Evolutionary conservation across 2,797 vertebrate genomes (phyloP).

Genomic region (Sebastes itinus): DNA sequence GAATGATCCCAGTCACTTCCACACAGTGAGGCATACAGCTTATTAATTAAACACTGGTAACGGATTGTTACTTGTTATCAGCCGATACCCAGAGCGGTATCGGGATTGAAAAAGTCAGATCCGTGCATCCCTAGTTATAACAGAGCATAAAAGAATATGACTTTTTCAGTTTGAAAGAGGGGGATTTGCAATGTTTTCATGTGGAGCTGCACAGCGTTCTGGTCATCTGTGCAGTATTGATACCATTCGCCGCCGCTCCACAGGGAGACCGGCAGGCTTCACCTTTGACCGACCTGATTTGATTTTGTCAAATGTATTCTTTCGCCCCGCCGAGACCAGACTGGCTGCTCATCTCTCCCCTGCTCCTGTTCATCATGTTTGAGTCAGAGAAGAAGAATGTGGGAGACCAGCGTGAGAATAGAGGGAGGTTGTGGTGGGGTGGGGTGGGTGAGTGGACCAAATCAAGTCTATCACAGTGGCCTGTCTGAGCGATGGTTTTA

Average conservation of each 20-base stretch:
- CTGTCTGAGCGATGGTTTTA: conserved; percentile 63
- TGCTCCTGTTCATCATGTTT: conserved; percentile 61
- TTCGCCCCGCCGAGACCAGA: conserved; percentile 46
- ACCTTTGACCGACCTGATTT: conserved; percentile 79
- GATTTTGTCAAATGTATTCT: conserved; percentile 74
- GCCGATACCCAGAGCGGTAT: no score
- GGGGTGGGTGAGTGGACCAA: conserved; percentile 29
- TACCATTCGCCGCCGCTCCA: conserved; percentile 23
- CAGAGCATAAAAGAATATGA: background rate
- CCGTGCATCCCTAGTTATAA: no score
- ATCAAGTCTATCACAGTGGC: conserved; percentile 56
- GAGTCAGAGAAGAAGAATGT: conserved; percentile 54
- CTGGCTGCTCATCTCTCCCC: conserved; percentile 61
- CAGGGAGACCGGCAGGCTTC: conserved; percentile 48
- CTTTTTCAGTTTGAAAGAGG: background rate
- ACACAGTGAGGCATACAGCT: no score
- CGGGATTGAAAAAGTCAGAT: no score
- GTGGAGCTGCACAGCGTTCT: background rate
- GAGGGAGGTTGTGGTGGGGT: background rate
- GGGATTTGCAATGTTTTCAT: conserved; percentile 6
- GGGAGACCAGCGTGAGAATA: conserved; percentile 25
- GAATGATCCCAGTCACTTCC: no score
- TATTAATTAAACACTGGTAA: no score
- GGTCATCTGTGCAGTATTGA: conserved; percentile 44
- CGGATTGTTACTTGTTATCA: no score